phyloP scores from a whole-genome alignment of 2,888 invertebrate genomes.

The Chydorus sphaericus region DNA sequence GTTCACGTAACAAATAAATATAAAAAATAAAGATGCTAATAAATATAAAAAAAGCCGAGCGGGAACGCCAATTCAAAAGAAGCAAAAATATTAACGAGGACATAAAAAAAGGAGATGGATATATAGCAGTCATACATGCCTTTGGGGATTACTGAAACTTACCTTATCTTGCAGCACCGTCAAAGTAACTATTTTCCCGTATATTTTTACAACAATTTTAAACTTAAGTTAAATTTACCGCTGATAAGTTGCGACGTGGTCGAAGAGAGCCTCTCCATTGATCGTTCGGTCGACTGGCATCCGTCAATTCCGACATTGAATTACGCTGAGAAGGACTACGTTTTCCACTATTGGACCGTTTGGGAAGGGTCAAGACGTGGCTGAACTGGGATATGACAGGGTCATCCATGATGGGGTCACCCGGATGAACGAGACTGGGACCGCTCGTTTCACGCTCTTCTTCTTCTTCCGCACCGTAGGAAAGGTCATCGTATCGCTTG shows the following conservation, averaged over 20 bases:
- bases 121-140: not conserved
- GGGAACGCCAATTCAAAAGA: not conserved
- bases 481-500: not conserved
- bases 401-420: slow-evolving; percentile 22
- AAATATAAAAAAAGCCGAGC: not conserved
- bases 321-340: not conserved
- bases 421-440: not conserved
- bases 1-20: not conserved
- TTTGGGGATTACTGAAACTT: not conserved
- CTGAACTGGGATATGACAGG: slow-evolving; percentile 29
- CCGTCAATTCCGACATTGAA: not conserved
- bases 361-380: slow-evolving; percentile 32
- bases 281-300: too few relatives aligned
- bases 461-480: not conserved
- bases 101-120: not conserved
- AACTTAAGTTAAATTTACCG: not conserved
- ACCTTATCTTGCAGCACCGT: not conserved
- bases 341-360: slow-evolving; percentile 18
- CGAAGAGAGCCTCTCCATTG: slow-evolving; percentile 1
- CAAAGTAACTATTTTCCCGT: not conserved
- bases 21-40: not conserved
- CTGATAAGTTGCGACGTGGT: not conserved
- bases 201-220: not conserved
- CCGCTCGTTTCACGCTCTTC: slow-evolving; percentile 2
- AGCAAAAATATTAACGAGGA: not conserved